Evolutionary conservation across 30 jellyfish, hydroid and myxozoan species (phyloP).

Genomic region (Aurelia sp.): DNA sequence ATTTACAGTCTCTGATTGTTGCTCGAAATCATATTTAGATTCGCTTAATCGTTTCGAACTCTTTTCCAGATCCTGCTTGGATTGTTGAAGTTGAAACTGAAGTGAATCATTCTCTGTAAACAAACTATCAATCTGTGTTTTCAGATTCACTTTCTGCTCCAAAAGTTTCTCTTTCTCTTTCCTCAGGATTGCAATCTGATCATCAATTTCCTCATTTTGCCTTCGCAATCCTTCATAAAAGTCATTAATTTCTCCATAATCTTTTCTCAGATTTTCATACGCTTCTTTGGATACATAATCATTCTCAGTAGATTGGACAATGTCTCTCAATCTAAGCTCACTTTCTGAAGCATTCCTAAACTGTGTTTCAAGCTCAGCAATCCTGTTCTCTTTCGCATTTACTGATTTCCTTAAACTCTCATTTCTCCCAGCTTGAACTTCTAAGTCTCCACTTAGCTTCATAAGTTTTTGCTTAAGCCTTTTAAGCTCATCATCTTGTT

Average conservation of each 20-base stretch:
- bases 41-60: conserved; percentile 35
- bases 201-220: conserved; percentile 6
- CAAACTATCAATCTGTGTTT: conserved; percentile 5
- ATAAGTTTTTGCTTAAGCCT: conserved; percentile 42
- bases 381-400: conserved; percentile 46
- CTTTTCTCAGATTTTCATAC: conserved; percentile 60
- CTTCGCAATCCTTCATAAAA: conserved; percentile 22
- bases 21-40: conserved; percentile 42
- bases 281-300: conserved; percentile 69
- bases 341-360: conserved; percentile 49
- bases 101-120: conserved; percentile 43
- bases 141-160: conserved; percentile 7
- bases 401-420: conserved; percentile 49
- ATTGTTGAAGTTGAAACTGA: conserved; percentile 43
- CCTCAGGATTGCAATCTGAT: not conserved
- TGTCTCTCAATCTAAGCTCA: conserved; percentile 52
- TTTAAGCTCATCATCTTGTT: conserved; percentile 57
- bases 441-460: conserved; percentile 53
- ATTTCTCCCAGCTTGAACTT: conserved; percentile 49
- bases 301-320: conserved; percentile 47
- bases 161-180: conserved; percentile 9
- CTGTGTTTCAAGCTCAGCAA: conserved; percentile 69
- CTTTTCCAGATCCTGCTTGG: conserved; percentile 65
- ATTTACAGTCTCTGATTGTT: conserved; percentile 44
- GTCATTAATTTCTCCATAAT: conserved; percentile 17